A percentile compares a stretch with the other conserved stretches of the same genome.
Evolutionary conservation across 1,140 invertebrate species (phyloP).

Genomic region (Drosophila subpulchrella): DNA sequence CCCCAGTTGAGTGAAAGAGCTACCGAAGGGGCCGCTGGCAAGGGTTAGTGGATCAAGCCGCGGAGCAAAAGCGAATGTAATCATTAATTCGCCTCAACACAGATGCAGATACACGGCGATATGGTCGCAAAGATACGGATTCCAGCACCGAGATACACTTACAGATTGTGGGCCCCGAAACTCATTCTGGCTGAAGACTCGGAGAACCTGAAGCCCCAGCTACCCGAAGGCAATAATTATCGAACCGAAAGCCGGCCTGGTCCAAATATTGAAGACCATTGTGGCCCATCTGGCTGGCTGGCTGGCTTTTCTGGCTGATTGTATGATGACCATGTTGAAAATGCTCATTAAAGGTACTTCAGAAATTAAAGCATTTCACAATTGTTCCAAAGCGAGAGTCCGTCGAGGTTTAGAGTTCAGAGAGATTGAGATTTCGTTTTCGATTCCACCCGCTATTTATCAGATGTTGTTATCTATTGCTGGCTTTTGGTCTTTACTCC

Average conservation of each 20-base stretch:
- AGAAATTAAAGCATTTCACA: slow-evolving; percentile 83
- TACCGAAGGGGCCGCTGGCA: slow-evolving; percentile 62
- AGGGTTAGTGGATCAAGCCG: slow-evolving; percentile 79
- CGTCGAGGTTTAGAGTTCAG: slow-evolving; percentile 45
- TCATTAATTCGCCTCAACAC: slow-evolving; percentile 76
- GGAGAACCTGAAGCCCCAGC: slow-evolving; percentile 14
- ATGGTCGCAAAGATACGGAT: slow-evolving; percentile 31
- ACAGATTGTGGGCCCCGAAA: slow-evolving; percentile 59
- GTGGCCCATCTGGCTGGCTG: slow-evolving; percentile 16
- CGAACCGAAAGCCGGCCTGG: slow-evolving; percentile 55
- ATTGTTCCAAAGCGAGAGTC: slow-evolving; percentile 66
- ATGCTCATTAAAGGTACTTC: slow-evolving; percentile 82
- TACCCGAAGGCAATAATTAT: slow-evolving; percentile 75
- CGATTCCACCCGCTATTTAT: slow-evolving; percentile 76
- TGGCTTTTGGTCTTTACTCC: slow-evolving; percentile 18
- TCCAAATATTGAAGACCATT: slow-evolving; percentile 70
- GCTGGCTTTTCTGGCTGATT: slow-evolving; percentile 55
- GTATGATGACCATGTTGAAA: slow-evolving; percentile 82
- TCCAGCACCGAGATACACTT: slow-evolving; percentile 55
- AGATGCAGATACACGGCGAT: slow-evolving; percentile 23
- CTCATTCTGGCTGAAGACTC: slow-evolving; percentile 46
- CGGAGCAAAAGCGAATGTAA: slow-evolving; percentile 57
- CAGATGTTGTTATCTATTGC: slow-evolving; percentile 77
- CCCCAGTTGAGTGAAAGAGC: slow-evolving; percentile 62
- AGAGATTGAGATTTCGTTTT: slow-evolving; percentile 52